Evolutionary conservation across 2,797 vertebrate species (phyloP).

Genomic region (Epinephelus awoara): DNA sequence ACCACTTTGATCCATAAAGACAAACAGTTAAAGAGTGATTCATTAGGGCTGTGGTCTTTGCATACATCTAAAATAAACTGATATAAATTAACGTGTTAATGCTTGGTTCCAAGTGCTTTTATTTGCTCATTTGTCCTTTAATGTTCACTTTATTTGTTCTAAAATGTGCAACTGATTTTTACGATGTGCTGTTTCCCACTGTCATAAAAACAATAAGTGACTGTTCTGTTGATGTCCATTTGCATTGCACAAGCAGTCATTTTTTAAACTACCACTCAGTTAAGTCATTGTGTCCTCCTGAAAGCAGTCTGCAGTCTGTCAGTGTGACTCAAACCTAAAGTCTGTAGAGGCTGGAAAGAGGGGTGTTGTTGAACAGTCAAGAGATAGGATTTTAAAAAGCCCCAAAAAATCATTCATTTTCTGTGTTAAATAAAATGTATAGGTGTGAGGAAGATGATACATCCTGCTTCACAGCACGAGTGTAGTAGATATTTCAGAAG

Average conservation of each 20-base stretch:
- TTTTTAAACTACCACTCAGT: slow-evolving; percentile 24
- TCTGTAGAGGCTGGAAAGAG: not conserved
- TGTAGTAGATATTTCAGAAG: too few relatives aligned
- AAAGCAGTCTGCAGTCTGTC: not conserved
- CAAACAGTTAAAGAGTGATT: not conserved
- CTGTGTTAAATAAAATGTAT: too few relatives aligned
- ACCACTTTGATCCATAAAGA: not conserved
- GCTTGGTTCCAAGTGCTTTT: slow-evolving; percentile 47
- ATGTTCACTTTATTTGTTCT: slow-evolving; percentile 43
- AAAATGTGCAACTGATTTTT: slow-evolving; percentile 28
- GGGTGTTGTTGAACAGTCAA: not conserved
- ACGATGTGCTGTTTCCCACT: slow-evolving; percentile 26
- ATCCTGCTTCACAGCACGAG: too few relatives aligned
- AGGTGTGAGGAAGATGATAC: too few relatives aligned
- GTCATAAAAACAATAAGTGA: slow-evolving; percentile 22
- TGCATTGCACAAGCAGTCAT: slow-evolving; percentile 21
- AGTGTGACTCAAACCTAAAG: not conserved
- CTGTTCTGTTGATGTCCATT: slow-evolving; percentile 3
- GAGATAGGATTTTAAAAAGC: not conserved
- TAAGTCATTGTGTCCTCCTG: slow-evolving; percentile 10
- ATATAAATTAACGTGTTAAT: slow-evolving; percentile 49
- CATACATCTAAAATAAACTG: slow-evolving; percentile 63
- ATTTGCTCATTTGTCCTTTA: slow-evolving; percentile 61
- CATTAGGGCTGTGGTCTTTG: slow-evolving; percentile 5
- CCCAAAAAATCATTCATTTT: too few relatives aligned